A percentile compares a stretch with the other conserved stretches of the same genome.
These are phyloP conservation scores for Urosaurus nigricauda DNA, from an alignment of 2,797 vertebrate genomes.

Conservation along the genomic window DNA sequence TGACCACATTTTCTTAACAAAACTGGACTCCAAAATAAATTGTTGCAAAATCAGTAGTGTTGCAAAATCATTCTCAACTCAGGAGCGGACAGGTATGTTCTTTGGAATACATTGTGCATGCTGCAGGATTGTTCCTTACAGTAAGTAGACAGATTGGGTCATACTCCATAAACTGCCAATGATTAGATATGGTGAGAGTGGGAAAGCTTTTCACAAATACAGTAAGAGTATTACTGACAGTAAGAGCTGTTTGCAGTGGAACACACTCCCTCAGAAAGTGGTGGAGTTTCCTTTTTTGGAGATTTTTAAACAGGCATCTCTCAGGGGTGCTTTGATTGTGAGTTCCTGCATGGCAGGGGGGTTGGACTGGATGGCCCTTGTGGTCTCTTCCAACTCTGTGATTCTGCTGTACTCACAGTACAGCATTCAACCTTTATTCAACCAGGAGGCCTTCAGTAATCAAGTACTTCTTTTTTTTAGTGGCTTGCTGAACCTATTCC, in stretches of 20 bases:
- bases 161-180: slow-evolving; percentile 20
- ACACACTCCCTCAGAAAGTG: too few relatives aligned
- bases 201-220: neutral
- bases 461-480: neutral
- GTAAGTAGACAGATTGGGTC: rapidly evolving
- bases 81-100: neutral
- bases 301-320: too few relatives aligned
- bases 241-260: too few relatives aligned
- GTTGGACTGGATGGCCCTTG: too few relatives aligned
- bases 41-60: neutral
- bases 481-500: neutral
- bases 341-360: too few relatives aligned
- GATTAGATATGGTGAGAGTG: neutral
- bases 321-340: too few relatives aligned
- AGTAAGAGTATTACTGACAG: too few relatives aligned
- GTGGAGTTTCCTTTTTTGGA: too few relatives aligned
- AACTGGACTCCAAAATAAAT: neutral
- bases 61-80: neutral
- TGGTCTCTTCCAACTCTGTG: too few relatives aligned
- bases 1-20: neutral
- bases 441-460: neutral
- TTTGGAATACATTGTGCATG: slow-evolving; percentile 4
- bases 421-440: neutral
- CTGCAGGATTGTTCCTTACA: neutral
- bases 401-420: neutral